Evolutionary conservation across 2,888 invertebrate species (phyloP).

Genomic region (Teleiodes luculella): DNA sequence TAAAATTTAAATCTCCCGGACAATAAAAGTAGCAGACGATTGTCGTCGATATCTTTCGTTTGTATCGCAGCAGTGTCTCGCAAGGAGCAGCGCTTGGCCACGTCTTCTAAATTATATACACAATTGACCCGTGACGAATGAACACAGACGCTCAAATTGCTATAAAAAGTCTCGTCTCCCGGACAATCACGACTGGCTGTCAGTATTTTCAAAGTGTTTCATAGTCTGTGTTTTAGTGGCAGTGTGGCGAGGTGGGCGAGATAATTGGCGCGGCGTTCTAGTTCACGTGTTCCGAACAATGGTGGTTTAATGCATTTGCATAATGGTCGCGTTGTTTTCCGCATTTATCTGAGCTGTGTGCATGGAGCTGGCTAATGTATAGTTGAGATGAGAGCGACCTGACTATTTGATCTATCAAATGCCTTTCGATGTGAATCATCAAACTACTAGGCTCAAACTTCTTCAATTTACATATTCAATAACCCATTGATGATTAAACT

Average conservation of each 20-base stretch:
- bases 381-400: background rate
- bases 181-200: background rate
- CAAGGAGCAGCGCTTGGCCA: background rate
- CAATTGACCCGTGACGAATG: background rate
- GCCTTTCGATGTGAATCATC: too few species aligned
- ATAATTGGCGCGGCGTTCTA: constrained; percentile 32
- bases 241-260: constrained; percentile 12
- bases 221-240: background rate
- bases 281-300: constrained; percentile 46
- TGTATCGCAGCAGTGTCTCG: background rate
- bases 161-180: background rate
- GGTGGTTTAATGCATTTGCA: constrained; percentile 50
- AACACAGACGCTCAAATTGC: background rate
- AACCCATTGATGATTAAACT: too few species aligned
- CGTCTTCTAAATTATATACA: background rate
- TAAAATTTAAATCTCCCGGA: too few species aligned
- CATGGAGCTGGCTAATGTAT: background rate
- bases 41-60: too few species aligned
- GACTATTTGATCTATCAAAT: background rate
- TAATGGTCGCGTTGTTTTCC: constrained; percentile 44
- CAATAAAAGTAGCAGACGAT: too few species aligned
- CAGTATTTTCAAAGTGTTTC: background rate
- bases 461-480: too few species aligned
- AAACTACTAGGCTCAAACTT: too few species aligned
- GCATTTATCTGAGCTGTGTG: constrained; percentile 37